These are phyloP conservation scores for Diachasmimorpha longicaudata DNA, from an alignment of 1,140 invertebrate genomes.

Conservation along the genomic window DNA sequence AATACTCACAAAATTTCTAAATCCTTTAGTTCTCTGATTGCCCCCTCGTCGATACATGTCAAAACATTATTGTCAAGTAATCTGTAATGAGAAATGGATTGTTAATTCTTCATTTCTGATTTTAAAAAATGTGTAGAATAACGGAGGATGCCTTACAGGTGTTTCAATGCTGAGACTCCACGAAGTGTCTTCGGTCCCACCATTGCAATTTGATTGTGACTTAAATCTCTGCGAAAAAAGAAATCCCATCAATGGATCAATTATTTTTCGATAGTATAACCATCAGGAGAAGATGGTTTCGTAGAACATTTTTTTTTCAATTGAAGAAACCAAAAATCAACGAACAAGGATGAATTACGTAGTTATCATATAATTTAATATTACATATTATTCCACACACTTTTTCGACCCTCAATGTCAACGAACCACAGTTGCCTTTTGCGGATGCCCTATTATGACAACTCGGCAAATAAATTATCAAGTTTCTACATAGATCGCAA, in stretches of 20 bases:
- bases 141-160: conserved; percentile 69
- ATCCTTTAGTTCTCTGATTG: conserved; percentile 81
- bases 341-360: no score
- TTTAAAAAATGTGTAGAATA: neutral
- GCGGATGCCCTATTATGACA: neutral
- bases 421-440: neutral
- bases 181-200: conserved; percentile 87
- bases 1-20: conserved; percentile 86
- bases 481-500: conserved; percentile 39
- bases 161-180: conserved; percentile 81
- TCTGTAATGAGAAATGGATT: conserved; percentile 58
- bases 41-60: conserved; percentile 89
- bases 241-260: neutral
- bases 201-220: conserved; percentile 88
- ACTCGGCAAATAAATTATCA: conserved; percentile 20
- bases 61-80: conserved; percentile 94
- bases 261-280: no score
- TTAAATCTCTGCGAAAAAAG: conserved; percentile 82
- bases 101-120: neutral
- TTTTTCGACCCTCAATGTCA: neutral
- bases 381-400: neutral
- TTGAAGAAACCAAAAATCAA: no score
- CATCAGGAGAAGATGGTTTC: no score
- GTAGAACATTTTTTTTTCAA: no score
- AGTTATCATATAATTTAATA: no score